Evolutionary conservation across 2,888 invertebrate species (phyloP).

Genomic region (Spodoptera littoralis): DNA sequence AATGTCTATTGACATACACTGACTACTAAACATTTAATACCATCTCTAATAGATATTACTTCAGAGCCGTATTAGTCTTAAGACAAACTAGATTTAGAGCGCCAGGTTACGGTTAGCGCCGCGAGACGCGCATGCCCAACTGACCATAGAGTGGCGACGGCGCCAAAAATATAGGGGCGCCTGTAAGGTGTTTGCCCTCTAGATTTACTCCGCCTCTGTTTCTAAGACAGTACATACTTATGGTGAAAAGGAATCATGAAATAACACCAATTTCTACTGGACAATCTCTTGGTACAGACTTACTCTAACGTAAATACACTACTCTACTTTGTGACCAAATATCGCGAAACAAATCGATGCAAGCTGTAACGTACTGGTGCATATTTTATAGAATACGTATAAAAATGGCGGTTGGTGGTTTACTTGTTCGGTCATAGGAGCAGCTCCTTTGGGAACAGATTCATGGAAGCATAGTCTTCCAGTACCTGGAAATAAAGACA

Average conservation of each 20-base stretch:
- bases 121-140: too few species aligned
- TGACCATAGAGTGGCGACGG: too few species aligned
- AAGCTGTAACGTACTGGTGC: constrained; percentile 36
- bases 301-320: too few species aligned
- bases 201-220: neutral
- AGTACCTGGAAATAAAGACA: constrained; percentile 89
- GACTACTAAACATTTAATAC: constrained; percentile 7
- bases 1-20: constrained; percentile 24
- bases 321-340: constrained; percentile 24
- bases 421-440: constrained; percentile 82
- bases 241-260: constrained; percentile 1
- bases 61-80: too few species aligned
- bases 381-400: constrained; percentile 17
- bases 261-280: too few species aligned
- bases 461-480: constrained; percentile 94
- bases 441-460: constrained; percentile 94
- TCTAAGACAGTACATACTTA: constrained; percentile 4
- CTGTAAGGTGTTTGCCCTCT: too few species aligned
- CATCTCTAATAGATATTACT: too few species aligned
- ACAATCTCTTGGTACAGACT: too few species aligned
- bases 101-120: too few species aligned
- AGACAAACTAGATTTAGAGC: too few species aligned
- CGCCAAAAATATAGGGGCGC: too few species aligned
- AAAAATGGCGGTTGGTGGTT: constrained; percentile 42
- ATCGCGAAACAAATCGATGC: constrained; percentile 29